Base-by-base conservation (phyloP, 2,113 vertebrate species). In the Protobothrops flavoviridis region DNA sequence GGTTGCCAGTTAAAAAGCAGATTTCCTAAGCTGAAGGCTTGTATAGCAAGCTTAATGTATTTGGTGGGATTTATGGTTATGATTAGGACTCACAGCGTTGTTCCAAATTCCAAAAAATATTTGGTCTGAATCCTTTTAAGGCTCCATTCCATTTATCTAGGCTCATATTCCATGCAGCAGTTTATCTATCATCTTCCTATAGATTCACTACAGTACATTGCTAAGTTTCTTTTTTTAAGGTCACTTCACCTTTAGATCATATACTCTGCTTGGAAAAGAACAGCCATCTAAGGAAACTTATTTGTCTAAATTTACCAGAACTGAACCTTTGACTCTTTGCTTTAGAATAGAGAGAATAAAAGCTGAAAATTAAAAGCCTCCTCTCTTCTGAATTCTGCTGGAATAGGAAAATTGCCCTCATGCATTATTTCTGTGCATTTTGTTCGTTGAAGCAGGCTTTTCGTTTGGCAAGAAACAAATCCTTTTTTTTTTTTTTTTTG, bases 11-110 rank as follows among this genome's bases (percentile, higher is more conserved):
- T 97, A 97, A 95, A 97, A 97, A 97, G 94, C 97, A 97, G 96
- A 97, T 96, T 97, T 96, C 94, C 81, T 97, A 97, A 96, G 96
- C 95, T 95, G 93, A 96, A 96, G 97, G 95, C 97, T 96, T 95
- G 96, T 85, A 96, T 69, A 9, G 0, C 94, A 96, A 94, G 95
- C 93, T 93, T 4, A 0, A 61, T 90, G 95, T 95, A 91, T 96
- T 86, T 90, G 0, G 0, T 89, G 94, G 91, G 91, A 95, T 93
- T 93, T 94, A 96, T 90, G 85, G 90, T 92, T 20, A 13, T 9
- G 0, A 4, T 89, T 93, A 96, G 88, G 91, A 88, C 91, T 94
- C 11, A 0, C 17, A 0, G 4, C 48, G 69, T 26, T 89, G 3
- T 91, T 91, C 43, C 93, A 94, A 87, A 11, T 94, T 94, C 87